Base-by-base conservation (phyloP, 2,797 vertebrate species). In the Ara ararauna region DNA sequence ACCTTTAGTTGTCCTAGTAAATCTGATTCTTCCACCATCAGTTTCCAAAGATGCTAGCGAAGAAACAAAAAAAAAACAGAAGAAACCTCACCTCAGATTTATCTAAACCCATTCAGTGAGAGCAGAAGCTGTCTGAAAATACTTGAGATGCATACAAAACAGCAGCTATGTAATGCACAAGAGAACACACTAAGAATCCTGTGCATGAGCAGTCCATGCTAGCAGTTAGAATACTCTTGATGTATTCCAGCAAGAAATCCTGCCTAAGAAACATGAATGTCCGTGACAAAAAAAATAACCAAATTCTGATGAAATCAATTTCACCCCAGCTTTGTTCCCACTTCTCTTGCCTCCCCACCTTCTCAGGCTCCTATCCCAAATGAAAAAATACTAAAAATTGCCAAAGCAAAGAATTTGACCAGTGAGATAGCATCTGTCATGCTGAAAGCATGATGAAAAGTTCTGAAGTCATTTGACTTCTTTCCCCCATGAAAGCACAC, bases 1-100 rank as follows among this genome's bases (percentile, higher is more conserved):
- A 99, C 99, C 99, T 99, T 99, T 42, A 99, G 98, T 93, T 99
- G 99, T 45, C 99, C 99, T 8, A 99, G 97, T 85, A 99, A 98
- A 93, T 99, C 99, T 0, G 99, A 98, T 96, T 99, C 99, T 89
- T 99, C 99, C 80, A 99, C 99, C 99, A 99, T 99, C 96, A 99
- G 95, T 60, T 99, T 99, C 99, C 99, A 99, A 48, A 99, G 98
- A 91, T 99, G 99, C 99, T 99, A 93, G 66, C 88, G 85, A 91
- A 42, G 83, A 94, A 42, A 93, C 90, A 85, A 89, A 92, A 78
- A 92, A 78, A 85, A 87, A 89, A 60, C 7, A 83, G 44, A 40
- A 71, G 11, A 79, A 82, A 72, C 5, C 6, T 80, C 36, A 36
- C 13, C 42, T 91, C 34, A 93, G 73, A 40, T 66, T 79, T 70